Evolutionary conservation across 1,140 invertebrate genomes (phyloP).

Genomic region (Pogonus chalceus): DNA sequence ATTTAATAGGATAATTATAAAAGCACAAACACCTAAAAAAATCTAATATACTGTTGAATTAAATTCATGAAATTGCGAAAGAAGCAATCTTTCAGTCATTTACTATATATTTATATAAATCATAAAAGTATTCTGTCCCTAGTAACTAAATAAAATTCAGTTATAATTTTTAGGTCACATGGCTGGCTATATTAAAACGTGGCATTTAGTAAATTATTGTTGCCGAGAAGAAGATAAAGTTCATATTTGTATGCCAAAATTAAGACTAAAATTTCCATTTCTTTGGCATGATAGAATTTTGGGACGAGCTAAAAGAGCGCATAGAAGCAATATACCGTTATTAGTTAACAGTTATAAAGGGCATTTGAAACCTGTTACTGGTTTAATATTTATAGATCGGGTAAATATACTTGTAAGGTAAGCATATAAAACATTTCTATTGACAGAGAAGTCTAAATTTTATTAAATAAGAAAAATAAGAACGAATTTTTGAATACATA

Average conservation of each 20-base stretch:
- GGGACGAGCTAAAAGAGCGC: constrained; percentile 51
- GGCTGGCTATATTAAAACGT: constrained; percentile 60
- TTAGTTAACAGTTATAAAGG: constrained; percentile 54
- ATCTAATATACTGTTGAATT: too few species aligned
- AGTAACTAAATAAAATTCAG: too few species aligned
- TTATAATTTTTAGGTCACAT: constrained; percentile 46
- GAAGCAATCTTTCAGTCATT: too few species aligned
- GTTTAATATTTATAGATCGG: constrained; percentile 47
- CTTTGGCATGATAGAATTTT: constrained; percentile 47
- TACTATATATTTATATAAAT: too few species aligned
- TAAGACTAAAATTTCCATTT: constrained; percentile 59
- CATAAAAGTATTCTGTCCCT: too few species aligned
- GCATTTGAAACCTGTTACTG: constrained; percentile 48
- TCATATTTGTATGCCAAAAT: constrained; percentile 43
- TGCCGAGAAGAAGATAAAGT: constrained; percentile 26
- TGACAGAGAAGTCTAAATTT: too few species aligned
- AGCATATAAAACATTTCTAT: constrained; percentile 12
- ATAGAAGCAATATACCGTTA: constrained; percentile 48
- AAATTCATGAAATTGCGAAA: too few species aligned
- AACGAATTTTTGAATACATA: too few species aligned
- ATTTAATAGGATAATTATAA: too few species aligned
- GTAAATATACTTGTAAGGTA: constrained; percentile 50
- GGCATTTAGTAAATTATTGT: constrained; percentile 53
- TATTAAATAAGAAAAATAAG: too few species aligned
- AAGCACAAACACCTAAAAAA: too few species aligned